Evolutionary conservation across 2,888 invertebrate genomes (phyloP), one percentile per base, ranked within the genome.

Genomic region (Arenicola marina): DNA sequence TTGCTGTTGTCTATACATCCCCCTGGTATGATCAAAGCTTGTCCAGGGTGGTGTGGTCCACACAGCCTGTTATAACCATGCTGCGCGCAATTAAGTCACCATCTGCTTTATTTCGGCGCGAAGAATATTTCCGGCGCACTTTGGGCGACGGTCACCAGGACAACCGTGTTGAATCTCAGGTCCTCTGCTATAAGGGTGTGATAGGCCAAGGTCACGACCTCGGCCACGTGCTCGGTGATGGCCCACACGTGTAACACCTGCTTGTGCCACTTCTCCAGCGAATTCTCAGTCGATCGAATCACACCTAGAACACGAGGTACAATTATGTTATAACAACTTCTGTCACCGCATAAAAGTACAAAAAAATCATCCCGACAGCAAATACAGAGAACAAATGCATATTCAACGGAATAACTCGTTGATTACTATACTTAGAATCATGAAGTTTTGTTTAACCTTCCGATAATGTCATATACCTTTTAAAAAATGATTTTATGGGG

Each of bases 211-310:
- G 70, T 63, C n/a, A 80, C 56, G 1, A 72, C 66, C 54, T 75
- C 68, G 18, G 79, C 75, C 4, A 73, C 70, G 38, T 74, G 63
- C n/a, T 67, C 63, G 29, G 73, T 73, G 15, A 74, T 71, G 4
- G 77, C 75, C 81, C 81, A 81, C 4, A 81, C 73, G 70, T 81
- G 81, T 7, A 81, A 65, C 53, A 81, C 75, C 71, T 81, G 80
- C 65, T 80, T 80, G 62, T 66, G 66, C 81, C 81, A 81, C 28
- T 72, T 73, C 54, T 78, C 77, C 61, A 75, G 58, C 0, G 76
- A 66, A 63, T 79, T 80, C 53, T 62, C 66, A 46, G 68, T 75
- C 0, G 81, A 77, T 67, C 79, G 79, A 28, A 75, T 68, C 7
- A 81, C 73, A 21, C 79, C 80, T 79, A 68, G 4, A 68, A 66